phyloP scores from a whole-genome alignment of 2,888 invertebrate genomes.

The Drosophila mercatorum region DNA sequence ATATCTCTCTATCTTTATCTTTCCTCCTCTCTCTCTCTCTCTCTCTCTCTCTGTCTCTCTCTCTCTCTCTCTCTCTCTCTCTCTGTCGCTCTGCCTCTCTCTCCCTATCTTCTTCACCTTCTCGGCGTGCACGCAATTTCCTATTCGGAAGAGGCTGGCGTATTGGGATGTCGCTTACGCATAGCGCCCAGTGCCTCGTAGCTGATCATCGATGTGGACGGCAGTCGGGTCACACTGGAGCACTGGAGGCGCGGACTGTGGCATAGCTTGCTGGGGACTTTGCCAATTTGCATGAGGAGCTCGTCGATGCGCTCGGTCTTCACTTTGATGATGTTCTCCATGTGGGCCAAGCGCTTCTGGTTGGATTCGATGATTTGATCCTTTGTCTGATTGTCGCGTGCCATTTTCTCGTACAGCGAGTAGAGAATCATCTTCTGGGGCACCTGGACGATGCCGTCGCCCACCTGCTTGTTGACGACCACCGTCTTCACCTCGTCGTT shows the following conservation, averaged over 20 bases:
- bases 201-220: conserved; percentile 34
- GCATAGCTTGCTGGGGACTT: conserved; percentile 25
- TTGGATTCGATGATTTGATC: conserved; percentile 58
- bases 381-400: conserved; percentile 70
- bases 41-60: neutral
- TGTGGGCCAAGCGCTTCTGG: conserved; percentile 64
- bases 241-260: conserved; percentile 4
- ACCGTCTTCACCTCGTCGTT: conserved; percentile 82
- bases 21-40: neutral
- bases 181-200: conserved; percentile 27
- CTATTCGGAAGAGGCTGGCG: conserved; percentile 46
- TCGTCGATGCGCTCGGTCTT: conserved; percentile 82
- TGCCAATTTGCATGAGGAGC: conserved; percentile 75
- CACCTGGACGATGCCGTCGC: conserved; percentile 83
- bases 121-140: too few relatives aligned
- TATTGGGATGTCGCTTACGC: conserved; percentile 43
- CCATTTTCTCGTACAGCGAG: conserved; percentile 80
- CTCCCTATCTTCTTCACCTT: too few relatives aligned
- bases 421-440: conserved; percentile 84
- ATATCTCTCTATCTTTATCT: too few relatives aligned
- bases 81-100: neutral
- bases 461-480: conserved; percentile 80
- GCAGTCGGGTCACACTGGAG: conserved; percentile 10
- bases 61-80: neutral
- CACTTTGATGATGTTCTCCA: conserved; percentile 81